These are phyloP conservation scores for Teleogryllus oceanicus DNA, from an alignment of 2,888 invertebrate genomes.

Conservation along the genomic window DNA sequence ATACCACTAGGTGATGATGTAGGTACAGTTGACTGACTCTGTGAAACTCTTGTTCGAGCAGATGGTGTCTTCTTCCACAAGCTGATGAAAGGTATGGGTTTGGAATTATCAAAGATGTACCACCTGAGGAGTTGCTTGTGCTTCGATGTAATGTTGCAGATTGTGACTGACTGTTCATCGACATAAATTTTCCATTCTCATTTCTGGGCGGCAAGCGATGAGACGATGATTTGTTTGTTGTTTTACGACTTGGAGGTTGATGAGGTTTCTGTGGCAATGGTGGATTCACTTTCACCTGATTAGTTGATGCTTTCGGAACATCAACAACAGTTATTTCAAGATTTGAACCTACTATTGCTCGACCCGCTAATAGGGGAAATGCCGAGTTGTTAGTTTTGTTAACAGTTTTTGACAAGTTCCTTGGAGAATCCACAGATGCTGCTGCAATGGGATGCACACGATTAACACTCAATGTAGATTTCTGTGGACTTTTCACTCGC, in stretches of 20 bases:
- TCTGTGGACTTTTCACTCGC: conserved; percentile 54
- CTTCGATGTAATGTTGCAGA: conserved; percentile 19
- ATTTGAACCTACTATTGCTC: conserved; percentile 58
- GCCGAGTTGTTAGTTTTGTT: conserved; percentile 37
- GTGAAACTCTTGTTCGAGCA: conserved; percentile 40
- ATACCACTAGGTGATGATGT: conserved; percentile 40
- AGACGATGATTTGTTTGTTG: conserved; percentile 32
- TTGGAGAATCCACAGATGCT: conserved; percentile 9
- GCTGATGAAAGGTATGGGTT: conserved; percentile 28
- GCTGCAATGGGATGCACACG: conserved; percentile 52
- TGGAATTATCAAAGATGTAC: conserved; percentile 28
- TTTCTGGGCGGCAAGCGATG: conserved; percentile 30
- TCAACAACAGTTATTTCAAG: conserved; percentile 67
- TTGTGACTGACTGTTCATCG: neutral
- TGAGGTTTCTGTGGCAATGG: conserved; percentile 4
- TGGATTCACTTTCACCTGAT: neutral
- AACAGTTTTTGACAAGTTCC: conserved; percentile 18
- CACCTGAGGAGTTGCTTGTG: conserved; percentile 12
- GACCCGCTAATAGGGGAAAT: conserved; percentile 45
- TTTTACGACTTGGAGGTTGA: conserved; percentile 37
- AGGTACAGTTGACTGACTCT: conserved; percentile 42
- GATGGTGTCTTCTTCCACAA: conserved; percentile 27
- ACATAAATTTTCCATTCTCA: conserved; percentile 29
- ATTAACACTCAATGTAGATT: conserved; percentile 48
- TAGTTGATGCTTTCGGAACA: conserved; percentile 45